These are phyloP conservation scores for Montipora foliosa DNA, from an alignment of 64 coral and sea anemone genomes.

Conservation along the genomic window DNA sequence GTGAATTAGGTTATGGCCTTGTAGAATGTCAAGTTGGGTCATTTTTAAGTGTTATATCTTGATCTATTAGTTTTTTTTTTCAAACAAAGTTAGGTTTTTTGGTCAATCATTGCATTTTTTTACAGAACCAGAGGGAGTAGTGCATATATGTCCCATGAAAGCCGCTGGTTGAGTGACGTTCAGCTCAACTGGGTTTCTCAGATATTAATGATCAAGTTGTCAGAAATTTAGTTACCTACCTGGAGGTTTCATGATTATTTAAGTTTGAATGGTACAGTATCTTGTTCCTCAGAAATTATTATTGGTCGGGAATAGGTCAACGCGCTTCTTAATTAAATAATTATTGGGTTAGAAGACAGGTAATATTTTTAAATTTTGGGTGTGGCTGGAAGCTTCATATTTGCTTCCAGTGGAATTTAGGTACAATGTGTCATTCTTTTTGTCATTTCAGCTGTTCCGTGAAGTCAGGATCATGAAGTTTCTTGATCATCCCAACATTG, in stretches of 20 bases:
- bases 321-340: too few species aligned
- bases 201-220: neutral
- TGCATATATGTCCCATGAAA: neutral
- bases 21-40: neutral
- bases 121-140: too few species aligned
- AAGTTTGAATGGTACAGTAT: neutral
- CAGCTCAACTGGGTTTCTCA: neutral
- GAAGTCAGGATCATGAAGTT: slow-evolving; percentile 99
- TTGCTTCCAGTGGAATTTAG: neutral
- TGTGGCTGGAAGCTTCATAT: too few species aligned
- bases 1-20: neutral
- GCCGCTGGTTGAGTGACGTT: neutral
- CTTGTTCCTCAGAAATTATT: too few species aligned
- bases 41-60: neutral
- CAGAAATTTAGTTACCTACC: neutral
- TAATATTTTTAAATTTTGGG: too few species aligned
- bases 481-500: slow-evolving; percentile 99
- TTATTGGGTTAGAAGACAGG: too few species aligned
- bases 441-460: slow-evolving; percentile 92
- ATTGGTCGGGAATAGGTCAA: too few species aligned
- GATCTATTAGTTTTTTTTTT: neutral
- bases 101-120: too few species aligned
- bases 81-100: too few species aligned
- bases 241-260: neutral
- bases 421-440: neutral